phyloP scores from a whole-genome alignment of 2,888 invertebrate genomes.

The Parnassius mnemosyne region DNA sequence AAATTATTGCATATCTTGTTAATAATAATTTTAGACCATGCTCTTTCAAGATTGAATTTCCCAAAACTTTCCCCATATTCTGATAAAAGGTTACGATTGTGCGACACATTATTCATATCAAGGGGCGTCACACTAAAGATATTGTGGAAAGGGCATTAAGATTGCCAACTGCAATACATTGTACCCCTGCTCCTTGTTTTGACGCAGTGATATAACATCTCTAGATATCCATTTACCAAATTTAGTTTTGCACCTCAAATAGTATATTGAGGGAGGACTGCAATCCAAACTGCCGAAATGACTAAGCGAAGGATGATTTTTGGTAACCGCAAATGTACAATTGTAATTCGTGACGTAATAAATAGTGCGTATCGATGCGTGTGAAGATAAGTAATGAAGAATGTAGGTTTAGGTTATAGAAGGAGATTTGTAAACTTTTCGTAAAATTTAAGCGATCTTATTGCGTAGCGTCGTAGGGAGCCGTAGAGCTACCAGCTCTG shows the following conservation, averaged over 20 bases:
- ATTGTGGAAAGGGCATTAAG: conserved; percentile 78
- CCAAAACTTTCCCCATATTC: conserved; percentile 55
- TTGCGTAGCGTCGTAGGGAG: too few species aligned
- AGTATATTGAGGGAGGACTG: neutral
- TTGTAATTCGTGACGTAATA: conserved; percentile 63
- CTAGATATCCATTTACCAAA: conserved; percentile 60
- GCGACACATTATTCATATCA: conserved; percentile 78
- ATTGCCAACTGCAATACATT: conserved; percentile 77
- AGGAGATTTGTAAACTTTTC: too few species aligned
- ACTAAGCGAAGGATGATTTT: conserved; percentile 10
- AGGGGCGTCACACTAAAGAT: conserved; percentile 76
- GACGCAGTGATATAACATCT: conserved; percentile 70
- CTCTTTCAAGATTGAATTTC: conserved; percentile 37
- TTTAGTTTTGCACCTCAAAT: conserved; percentile 33
- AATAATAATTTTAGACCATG: neutral
- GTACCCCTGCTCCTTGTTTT: conserved; percentile 75
- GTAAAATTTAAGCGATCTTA: too few species aligned
- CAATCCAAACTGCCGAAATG: too few species aligned
- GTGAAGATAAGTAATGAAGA: conserved; percentile 77
- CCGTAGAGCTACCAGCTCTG: too few species aligned
- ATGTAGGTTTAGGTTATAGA: conserved; percentile 2
- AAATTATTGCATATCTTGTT: too few species aligned
- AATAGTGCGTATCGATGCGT: conserved; percentile 79
- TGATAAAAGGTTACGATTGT: conserved; percentile 74
- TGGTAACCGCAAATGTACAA: conserved; percentile 24